A percentile compares a stretch with the other conserved stretches of the same genome.
Evolutionary conservation across 2,888 invertebrate genomes (phyloP).

Genomic region (Folsomia manolachei): DNA sequence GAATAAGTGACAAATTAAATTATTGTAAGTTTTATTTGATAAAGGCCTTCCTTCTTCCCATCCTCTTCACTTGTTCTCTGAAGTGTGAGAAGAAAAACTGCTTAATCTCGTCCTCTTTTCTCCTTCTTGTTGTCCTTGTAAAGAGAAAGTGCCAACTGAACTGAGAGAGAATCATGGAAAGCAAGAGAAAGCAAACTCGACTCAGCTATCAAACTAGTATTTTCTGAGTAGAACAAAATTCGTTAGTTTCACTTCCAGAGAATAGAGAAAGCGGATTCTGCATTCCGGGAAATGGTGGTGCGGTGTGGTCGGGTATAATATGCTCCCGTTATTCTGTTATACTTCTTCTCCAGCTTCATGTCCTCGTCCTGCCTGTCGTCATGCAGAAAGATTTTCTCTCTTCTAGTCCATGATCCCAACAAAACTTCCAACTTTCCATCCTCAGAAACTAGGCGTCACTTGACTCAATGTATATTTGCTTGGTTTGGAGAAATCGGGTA

Average conservation of each 20-base stretch:
- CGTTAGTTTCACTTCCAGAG: background rate
- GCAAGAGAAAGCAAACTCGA: too few species aligned
- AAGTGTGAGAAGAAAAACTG: background rate
- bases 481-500: background rate
- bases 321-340: too few species aligned
- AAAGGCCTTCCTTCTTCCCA: background rate
- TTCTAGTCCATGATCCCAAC: too few species aligned
- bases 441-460: background rate
- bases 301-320: too few species aligned
- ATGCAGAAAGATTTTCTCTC: background rate
- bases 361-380: background rate
- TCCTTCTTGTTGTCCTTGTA: too few species aligned
- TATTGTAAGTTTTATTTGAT: slow-evolving; percentile 23
- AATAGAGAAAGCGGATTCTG: background rate
- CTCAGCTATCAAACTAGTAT: too few species aligned
- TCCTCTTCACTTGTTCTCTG: background rate
- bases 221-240: background rate
- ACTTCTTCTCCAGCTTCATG: too few species aligned
- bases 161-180: too few species aligned
- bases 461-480: background rate
- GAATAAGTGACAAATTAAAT: slow-evolving; percentile 18
- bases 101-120: background rate
- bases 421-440: background rate
- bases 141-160: too few species aligned
- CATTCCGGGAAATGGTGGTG: background rate